Evolutionary conservation across 2,888 invertebrate genomes (phyloP).

Genomic region (Yponomeuta malinellus): DNA sequence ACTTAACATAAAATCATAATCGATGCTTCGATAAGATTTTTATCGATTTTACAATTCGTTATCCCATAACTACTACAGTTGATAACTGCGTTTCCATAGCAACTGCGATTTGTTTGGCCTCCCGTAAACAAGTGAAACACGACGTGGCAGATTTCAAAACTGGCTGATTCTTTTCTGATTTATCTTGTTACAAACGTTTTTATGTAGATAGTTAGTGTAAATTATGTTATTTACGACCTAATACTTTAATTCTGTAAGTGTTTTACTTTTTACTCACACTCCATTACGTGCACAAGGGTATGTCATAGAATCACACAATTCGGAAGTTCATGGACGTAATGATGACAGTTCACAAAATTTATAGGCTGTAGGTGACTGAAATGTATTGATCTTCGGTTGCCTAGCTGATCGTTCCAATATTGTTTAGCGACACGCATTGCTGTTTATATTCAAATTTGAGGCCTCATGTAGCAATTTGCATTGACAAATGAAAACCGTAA

Average conservation of each 20-base stretch:
- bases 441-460: conserved; percentile 53
- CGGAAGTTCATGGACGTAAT: not conserved
- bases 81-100: conserved; percentile 52
- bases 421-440: conserved; percentile 36
- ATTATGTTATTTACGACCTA: not conserved
- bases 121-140: conserved; percentile 68
- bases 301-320: not conserved
- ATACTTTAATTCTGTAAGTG: conserved; percentile 6
- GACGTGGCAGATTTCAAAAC: conserved; percentile 40
- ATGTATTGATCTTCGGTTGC: conserved; percentile 43
- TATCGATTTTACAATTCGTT: conserved; percentile 1
- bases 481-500: conserved; percentile 15
- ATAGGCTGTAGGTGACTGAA: not conserved
- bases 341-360: conserved; percentile 12
- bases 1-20: not conserved
- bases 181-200: conserved; percentile 22
- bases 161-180: conserved; percentile 37
- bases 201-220: not conserved
- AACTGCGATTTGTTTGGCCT: conserved; percentile 53
- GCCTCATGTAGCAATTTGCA: conserved; percentile 23
- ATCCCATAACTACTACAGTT: conserved; percentile 28
- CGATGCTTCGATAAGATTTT: not conserved
- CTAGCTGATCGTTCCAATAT: conserved; percentile 47
- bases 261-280: not conserved
- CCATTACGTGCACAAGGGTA: not conserved